Conservation (phyloP, 1,140 invertebrate genomes). For the Drosophila insularis region DNA sequence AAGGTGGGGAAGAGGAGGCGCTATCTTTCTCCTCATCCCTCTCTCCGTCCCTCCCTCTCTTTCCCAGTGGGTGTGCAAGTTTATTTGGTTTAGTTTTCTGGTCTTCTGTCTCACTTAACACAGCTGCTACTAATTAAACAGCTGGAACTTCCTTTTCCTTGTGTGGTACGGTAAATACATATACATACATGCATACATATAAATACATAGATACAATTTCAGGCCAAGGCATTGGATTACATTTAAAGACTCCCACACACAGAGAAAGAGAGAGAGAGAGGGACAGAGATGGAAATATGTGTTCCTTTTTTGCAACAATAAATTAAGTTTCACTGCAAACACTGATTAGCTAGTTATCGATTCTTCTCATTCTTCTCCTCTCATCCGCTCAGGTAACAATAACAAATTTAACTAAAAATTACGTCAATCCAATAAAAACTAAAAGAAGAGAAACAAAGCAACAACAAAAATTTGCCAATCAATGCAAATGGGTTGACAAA, state of each 20-base stretch:
- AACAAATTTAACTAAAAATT: constrained; percentile 59
- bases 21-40: background rate
- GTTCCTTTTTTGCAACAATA: constrained; percentile 10
- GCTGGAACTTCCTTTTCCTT: constrained; percentile 47
- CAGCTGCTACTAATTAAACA: constrained; percentile 66
- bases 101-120: constrained; percentile 29
- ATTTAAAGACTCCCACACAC: constrained; percentile 8
- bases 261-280: too few species aligned
- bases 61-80: constrained; percentile 8
- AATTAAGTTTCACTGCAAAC: constrained; percentile 42
- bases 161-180: background rate
- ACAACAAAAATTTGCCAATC: constrained; percentile 61
- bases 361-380: constrained; percentile 13
- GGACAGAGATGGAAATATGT: too few species aligned
- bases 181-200: background rate
- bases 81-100: constrained; percentile 21
- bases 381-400: constrained; percentile 56
- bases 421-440: constrained; percentile 52
- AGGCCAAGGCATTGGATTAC: constrained; percentile 35
- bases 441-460: background rate
- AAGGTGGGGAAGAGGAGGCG: constrained; percentile 3
- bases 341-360: constrained; percentile 64
- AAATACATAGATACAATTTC: constrained; percentile 22
- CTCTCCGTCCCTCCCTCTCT: background rate
- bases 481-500: constrained; percentile 68